These are phyloP conservation scores for Hippolais icterina DNA, from an alignment of 2,113 vertebrate species.

Conservation along the genomic window DNA sequence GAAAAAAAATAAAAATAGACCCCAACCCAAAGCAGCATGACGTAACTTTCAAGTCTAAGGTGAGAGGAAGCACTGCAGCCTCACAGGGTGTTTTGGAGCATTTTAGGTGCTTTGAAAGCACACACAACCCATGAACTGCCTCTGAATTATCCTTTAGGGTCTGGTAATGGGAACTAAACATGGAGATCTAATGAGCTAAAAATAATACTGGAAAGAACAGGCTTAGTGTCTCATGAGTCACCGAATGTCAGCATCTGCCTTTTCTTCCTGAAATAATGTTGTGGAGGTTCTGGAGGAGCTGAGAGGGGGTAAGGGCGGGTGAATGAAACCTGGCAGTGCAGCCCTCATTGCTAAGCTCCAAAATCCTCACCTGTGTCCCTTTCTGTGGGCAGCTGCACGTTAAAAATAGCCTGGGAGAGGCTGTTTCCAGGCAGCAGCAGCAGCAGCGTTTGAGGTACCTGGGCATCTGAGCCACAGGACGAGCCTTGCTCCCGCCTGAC, in stretches of 20 bases:
- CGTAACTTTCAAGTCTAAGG: neutral
- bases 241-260: conserved; percentile 15
- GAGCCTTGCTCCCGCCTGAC: neutral
- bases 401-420: neutral
- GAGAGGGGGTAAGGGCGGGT: too few relatives aligned
- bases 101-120: neutral
- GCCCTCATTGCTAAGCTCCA: neutral
- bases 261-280: neutral
- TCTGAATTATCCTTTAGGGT: neutral
- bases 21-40: neutral
- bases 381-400: neutral
- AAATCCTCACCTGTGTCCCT: neutral
- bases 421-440: neutral
- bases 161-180: neutral
- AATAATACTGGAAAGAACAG: neutral
- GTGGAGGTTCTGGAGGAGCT: neutral
- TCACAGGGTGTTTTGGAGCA: neutral
- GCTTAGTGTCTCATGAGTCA: conserved; percentile 48
- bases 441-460: neutral
- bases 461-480: neutral
- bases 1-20: neutral
- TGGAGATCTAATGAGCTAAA: neutral
- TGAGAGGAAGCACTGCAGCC: neutral
- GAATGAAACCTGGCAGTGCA: neutral
- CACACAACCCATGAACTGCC: neutral